Evolutionary conservation across 2,888 invertebrate species (phyloP), one percentile per base, ranked within the genome.

Genomic region (Dendrolimus pini): DNA sequence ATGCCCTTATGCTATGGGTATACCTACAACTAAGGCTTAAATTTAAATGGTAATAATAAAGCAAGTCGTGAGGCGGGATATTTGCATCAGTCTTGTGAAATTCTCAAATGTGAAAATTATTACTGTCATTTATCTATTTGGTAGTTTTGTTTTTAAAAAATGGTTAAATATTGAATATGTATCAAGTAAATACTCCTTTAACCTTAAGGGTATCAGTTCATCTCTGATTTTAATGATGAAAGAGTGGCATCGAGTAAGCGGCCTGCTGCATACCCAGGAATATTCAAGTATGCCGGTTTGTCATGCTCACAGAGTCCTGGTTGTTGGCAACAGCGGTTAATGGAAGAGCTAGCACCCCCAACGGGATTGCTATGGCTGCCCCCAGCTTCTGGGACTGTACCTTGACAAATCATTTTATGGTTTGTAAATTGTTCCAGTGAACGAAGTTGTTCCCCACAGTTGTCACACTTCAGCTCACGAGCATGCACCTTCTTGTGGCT

Each of bases 11-110:
- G 67, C 78, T 84, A 81, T 66, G 69, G 75, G 75, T 78, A 75
- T 82, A 76, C 76, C 82, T 88, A 86, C 71, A 82, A 79, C 83
- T 89, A 87, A 83, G 82, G 66, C 72, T 83, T 89, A 84, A 80
- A 78, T 85, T 82, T 87, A 85, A 85, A 85, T 89, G 89, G 90
- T 90, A 90, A 89, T 89, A 85, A 89, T 90, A 90, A 90, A 90
- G 90, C 90, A 90, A 90, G 89, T 90, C 82, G 85, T 89, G 90
- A 90, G 90, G 90, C 90, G 90, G 90, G 90, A 90, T 86, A 90
- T 90, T 90, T 89, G 89, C 88, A 89, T 90, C 90, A 90, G 90
- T 90, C 90, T 90, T 90, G 89, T 90, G 88, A 86, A 88, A 87
- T 87, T 89, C 79, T 90, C 86, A 87, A 83, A 82, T 78, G 79